Conservation (phyloP, 1,140 invertebrate species). For the Pygmarrhopalites habei region DNA sequence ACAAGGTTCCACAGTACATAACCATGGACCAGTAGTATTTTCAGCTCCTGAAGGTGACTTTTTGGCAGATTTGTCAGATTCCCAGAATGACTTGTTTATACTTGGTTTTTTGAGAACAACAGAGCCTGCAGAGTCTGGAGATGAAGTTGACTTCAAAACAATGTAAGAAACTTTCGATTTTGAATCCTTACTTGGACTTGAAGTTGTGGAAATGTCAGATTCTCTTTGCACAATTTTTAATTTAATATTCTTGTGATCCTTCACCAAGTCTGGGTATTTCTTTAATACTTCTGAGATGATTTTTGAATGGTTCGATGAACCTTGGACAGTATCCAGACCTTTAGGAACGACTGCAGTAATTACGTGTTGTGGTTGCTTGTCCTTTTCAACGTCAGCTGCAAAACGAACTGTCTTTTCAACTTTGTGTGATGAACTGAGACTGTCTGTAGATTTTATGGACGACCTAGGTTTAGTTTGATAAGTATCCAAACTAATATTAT, state of each 20-base stretch:
- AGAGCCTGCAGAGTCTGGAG: constrained; percentile 41
- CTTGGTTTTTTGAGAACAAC: constrained; percentile 39
- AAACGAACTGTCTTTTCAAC: constrained; percentile 33
- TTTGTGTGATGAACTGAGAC: background rate
- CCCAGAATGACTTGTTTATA: constrained; percentile 36
- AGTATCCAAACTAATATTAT: too few species aligned
- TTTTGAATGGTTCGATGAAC: constrained; percentile 62
- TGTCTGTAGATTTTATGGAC: background rate
- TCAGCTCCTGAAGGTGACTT: constrained; percentile 41
- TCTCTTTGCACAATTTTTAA: constrained; percentile 66
- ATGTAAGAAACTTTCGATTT: constrained; percentile 49
- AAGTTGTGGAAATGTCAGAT: constrained; percentile 40
- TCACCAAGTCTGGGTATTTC: constrained; percentile 77
- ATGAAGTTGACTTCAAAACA: constrained; percentile 47
- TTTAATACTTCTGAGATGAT: constrained; percentile 78
- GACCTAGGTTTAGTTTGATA: too few species aligned
- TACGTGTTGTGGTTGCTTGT: constrained; percentile 3
- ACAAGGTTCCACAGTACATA: constrained; percentile 53
- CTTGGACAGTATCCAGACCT: background rate
- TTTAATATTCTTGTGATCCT: constrained; percentile 77
- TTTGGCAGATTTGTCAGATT: constrained; percentile 39
- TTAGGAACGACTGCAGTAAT: constrained; percentile 7
- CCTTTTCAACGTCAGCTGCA: constrained; percentile 34
- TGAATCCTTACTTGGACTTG: constrained; percentile 23
- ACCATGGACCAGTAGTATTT: constrained; percentile 54